Base-by-base conservation (phyloP, 2,888 invertebrate genomes). In the Drosophila pseudotakahashii region DNA sequence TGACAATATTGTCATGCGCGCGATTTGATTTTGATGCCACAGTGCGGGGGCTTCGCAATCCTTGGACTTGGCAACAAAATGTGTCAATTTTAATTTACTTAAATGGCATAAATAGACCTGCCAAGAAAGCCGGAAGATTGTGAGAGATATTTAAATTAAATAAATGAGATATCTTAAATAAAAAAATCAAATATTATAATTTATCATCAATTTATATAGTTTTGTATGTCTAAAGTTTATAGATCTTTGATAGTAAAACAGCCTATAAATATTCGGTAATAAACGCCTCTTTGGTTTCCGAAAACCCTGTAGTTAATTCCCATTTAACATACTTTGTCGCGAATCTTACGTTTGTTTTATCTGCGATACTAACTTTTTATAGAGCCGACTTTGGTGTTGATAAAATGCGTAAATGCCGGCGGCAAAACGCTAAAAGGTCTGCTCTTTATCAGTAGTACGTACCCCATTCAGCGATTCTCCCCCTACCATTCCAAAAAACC, bases 1-100 rank as follows among this genome's bases (percentile, higher is more conserved):
- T 81, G 85, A 88, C 85, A 86, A 86, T 86, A 83, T 86, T 86
- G 88, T 86, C 88, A 79, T 80, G 77, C 77, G 73, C 74, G 63
- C 78, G 60, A 74, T 76, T 79, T 78, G 61, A 59, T 66, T 76
- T 78, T 78, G 59, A 59, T 66, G 52, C 55, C 52, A 14, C 32
- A 37, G 41, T 41, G 19, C n/a, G 52, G 39, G 68, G 59, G 48
- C 45, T 48, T 48, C 7, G 13, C 48, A 50, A 42, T 64, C 63
- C 62, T 39, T 30, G 45, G 45, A 64, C 66, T 64, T 54, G 55
- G 66, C 45, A 70, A 69, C 70, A 60, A 78, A 84, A 79, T 77
- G 81, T 75, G 75, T 75, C 73, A 71, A 84, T 87, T 84, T 84
- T 87, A 84, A 87, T 87, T 85, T 82, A 87, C 85, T 85, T 79